phyloP scores from a whole-genome alignment of 2,113 vertebrate genomes.

The human region GRCh38 chr22:30313001-30313500 shows the following conservation, averaged over 20 bases:
- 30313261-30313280: neutral
- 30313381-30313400: no score
- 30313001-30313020: neutral
- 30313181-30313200: constrained; percentile 50
- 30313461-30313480: no score
- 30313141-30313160: neutral
- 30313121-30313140: neutral
- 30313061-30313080: constrained; percentile 19
- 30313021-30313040: neutral
- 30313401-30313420: no score
- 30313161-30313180: neutral
- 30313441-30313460: no score
- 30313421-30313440: no score
- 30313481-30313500: no score
- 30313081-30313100: constrained; percentile 24
- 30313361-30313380: no score
- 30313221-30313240: neutral
- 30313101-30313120: constrained; percentile 25
- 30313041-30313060: constrained; percentile 32
- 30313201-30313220: neutral
- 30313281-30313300: neutral
- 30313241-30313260: constrained; percentile 29
- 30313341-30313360: neutral
- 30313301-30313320: neutral
- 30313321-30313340: neutral